These are phyloP conservation scores for Hoplostethus atlanticus DNA, from an alignment of 2,797 vertebrate species.

Conservation along the genomic window DNA sequence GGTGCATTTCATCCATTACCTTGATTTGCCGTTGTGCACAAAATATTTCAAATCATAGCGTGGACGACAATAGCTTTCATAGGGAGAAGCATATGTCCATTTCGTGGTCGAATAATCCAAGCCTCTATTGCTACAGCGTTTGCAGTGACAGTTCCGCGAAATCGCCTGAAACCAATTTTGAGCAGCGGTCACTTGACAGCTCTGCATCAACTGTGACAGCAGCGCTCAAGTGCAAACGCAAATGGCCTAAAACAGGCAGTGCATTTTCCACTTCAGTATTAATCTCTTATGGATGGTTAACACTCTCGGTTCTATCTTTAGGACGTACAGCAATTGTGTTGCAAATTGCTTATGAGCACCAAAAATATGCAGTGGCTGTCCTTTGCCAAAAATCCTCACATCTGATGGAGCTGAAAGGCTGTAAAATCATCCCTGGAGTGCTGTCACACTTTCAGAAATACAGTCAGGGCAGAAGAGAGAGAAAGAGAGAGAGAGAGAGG, in stretches of 20 bases:
- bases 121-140: background rate
- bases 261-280: background rate
- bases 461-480: slow-evolving; percentile 27
- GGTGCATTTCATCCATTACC: background rate
- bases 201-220: background rate
- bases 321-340: background rate
- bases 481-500: slow-evolving; percentile 41
- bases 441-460: slow-evolving; percentile 66
- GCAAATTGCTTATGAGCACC: slow-evolving; percentile 1
- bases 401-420: slow-evolving; percentile 67
- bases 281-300: background rate
- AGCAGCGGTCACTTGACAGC: slow-evolving; percentile 8
- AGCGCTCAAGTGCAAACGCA: background rate
- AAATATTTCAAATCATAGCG: background rate
- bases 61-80: no score
- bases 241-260: no score
- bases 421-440: slow-evolving; percentile 64
- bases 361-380: slow-evolving; percentile 38
- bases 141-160: background rate
- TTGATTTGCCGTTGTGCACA: background rate
- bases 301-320: background rate
- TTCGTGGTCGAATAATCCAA: background rate
- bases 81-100: no score
- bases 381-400: slow-evolving; percentile 55
- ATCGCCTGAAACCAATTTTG: slow-evolving; percentile 4